Base-by-base conservation (phyloP, 2,113 vertebrate species). In the Mionectes macconnelli region DNA sequence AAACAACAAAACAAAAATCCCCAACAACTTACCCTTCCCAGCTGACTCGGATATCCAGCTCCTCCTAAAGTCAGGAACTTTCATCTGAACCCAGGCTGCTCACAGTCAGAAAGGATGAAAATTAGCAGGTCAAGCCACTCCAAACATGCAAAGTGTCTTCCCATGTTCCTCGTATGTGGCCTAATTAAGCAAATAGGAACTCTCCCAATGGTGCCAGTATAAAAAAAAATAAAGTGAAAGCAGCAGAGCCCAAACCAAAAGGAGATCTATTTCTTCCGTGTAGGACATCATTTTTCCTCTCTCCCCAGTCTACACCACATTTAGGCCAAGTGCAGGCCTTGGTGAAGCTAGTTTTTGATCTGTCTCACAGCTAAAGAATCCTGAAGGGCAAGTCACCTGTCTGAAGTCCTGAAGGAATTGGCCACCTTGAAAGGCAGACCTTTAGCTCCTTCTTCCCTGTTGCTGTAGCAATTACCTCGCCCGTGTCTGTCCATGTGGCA, bases 151-250 rank as follows among this genome's bases (percentile, higher is more conserved):
- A 75, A 70, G 20, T 79, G n/a, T 60, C 40, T 73, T 90, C 27
- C 23, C 33, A 20, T 17, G 30, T 84, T 85, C 53, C 69, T 91
- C 22, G 1, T 42, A 15, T 23, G 27, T 89, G 89, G 60, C 89
- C 89, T 94, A 81, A 80, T 96, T 93, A 92, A 53, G 73, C 45
- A 95, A 94, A 92, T 77, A 14, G 59, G 86, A 91, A 45, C 73
- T 92, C 20, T 81, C 75, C 89, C 44, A 81, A 1, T 84, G 93
- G 87, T 95, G 76, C 64, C 59, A 77, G n/a, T 64, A 35, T 44
- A 14, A 17, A 60, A 74, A 75, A 33, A 18, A 86, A 73, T 56
- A 52, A 45, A 0, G 18, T 14, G 37, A 66, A 85, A 31, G 13
- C 37, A 93, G 37, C 28, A 25, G 80, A 62, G 19, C 74, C 59